phyloP scores from a whole-genome alignment of 1,140 invertebrate species.

The Ceratina calcarata region DNA sequence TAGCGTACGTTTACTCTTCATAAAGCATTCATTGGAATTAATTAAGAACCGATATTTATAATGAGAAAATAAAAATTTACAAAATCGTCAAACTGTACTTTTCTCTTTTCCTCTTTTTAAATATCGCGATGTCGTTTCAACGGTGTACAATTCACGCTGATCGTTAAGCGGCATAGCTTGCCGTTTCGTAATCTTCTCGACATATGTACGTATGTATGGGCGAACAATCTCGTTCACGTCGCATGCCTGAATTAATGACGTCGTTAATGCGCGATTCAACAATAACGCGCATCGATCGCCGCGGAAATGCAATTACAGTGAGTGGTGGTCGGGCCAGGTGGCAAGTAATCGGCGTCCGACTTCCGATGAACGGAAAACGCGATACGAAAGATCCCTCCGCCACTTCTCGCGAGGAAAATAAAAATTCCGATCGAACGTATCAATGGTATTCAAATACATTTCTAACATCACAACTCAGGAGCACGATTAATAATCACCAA shows the following conservation, averaged over 20 bases:
- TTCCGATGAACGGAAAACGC: conserved; percentile 3
- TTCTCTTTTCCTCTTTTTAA: too few species aligned
- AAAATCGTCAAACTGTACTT: too few species aligned
- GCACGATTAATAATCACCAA: not conserved
- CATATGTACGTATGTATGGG: conserved; percentile 3
- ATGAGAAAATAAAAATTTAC: too few species aligned
- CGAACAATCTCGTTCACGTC: conserved; percentile 26
- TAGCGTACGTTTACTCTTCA: too few species aligned
- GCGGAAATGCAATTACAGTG: conserved; percentile 32
- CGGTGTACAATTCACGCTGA: not conserved
- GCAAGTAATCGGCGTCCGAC: conserved; percentile 29
- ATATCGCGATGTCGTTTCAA: too few species aligned
- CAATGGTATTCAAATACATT: not conserved
- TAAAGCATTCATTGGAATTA: not conserved
- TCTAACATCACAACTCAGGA: not conserved
- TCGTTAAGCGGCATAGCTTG: conserved; percentile 10
- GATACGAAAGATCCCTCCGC: conserved; percentile 4
- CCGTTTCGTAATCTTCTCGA: conserved; percentile 35
- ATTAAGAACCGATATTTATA: too few species aligned
- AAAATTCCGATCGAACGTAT: not conserved
- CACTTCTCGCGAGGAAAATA: not conserved
- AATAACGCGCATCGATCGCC: conserved; percentile 44
- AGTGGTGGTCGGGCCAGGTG: conserved; percentile 12
- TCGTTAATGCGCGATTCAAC: conserved; percentile 44
- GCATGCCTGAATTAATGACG: conserved; percentile 39